Evolutionary conservation across 2,888 invertebrate species (phyloP).

Genomic region (Crocallis elinguaria): DNA sequence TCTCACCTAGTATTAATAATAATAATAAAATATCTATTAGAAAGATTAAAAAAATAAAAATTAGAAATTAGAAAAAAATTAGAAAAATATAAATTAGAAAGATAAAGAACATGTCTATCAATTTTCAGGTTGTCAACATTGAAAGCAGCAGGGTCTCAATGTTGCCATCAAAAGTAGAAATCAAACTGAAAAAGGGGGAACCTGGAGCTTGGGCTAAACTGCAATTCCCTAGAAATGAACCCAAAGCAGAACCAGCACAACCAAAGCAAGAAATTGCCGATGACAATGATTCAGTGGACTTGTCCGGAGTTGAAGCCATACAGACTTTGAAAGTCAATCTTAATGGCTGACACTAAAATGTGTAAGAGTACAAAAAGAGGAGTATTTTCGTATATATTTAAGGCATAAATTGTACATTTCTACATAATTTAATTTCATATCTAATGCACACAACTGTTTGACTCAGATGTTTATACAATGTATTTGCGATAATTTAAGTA

Average conservation of each 20-base stretch:
- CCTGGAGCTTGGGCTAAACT: slow-evolving; percentile 92
- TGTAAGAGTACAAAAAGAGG: background rate
- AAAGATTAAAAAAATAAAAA: background rate
- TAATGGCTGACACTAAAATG: slow-evolving; percentile 47
- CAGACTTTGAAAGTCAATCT: slow-evolving; percentile 73
- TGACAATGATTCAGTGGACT: slow-evolving; percentile 88
- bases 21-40: background rate
- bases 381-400: background rate
- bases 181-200: slow-evolving; percentile 94
- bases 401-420: too few species aligned
- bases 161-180: slow-evolving; percentile 96
- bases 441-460: too few species aligned
- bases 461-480: too few species aligned
- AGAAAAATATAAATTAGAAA: background rate
- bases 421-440: too few species aligned
- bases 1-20: background rate
- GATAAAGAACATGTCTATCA: background rate
- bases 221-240: slow-evolving; percentile 83
- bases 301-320: slow-evolving; percentile 87
- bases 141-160: slow-evolving; percentile 89
- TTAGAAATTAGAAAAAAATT: background rate
- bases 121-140: slow-evolving; percentile 90
- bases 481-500: too few species aligned
- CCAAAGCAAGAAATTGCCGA: slow-evolving; percentile 45
- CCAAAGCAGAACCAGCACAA: slow-evolving; percentile 48